Evolutionary conservation across 2,888 invertebrate species (phyloP).

Genomic region (Beris morrisii): DNA sequence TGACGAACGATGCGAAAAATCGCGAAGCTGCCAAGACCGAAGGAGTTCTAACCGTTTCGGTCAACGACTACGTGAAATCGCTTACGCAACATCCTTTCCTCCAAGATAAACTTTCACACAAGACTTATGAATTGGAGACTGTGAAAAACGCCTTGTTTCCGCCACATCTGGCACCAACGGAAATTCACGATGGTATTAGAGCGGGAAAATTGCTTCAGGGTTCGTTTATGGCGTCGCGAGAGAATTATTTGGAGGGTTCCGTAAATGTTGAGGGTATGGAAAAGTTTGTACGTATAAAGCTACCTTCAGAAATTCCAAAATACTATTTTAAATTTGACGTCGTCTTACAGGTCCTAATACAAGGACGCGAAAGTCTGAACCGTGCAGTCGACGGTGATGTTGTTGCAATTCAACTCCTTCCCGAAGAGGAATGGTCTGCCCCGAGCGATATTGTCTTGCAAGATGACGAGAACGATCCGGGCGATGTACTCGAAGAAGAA

Average conservation of each 20-base stretch:
- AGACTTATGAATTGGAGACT: slow-evolving; percentile 63
- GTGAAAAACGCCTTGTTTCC: slow-evolving; percentile 74
- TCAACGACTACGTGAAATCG: slow-evolving; percentile 71
- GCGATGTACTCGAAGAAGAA: slow-evolving; percentile 68
- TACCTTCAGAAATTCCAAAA: slow-evolving; percentile 1
- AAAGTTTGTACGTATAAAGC: slow-evolving; percentile 67
- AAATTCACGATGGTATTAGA: slow-evolving; percentile 79
- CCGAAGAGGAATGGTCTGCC: slow-evolving; percentile 85
- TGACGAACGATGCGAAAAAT: slow-evolving; percentile 85
- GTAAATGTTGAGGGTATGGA: slow-evolving; percentile 80
- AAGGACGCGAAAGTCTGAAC: slow-evolving; percentile 85
- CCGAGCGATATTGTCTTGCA: slow-evolving; percentile 85
- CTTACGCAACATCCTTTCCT: slow-evolving; percentile 68
- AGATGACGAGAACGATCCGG: slow-evolving; percentile 71
- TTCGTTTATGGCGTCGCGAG: slow-evolving; percentile 80
- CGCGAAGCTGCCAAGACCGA: slow-evolving; percentile 70
- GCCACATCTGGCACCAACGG: slow-evolving; percentile 76
- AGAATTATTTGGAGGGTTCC: slow-evolving; percentile 91
- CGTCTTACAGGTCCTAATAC: slow-evolving; percentile 69
- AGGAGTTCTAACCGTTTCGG: slow-evolving; percentile 70
- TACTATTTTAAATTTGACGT: slow-evolving; percentile 1
- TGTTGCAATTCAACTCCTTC: slow-evolving; percentile 87
- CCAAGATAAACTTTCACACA: slow-evolving; percentile 79
- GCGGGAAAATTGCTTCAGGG: slow-evolving; percentile 77
- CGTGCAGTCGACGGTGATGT: slow-evolving; percentile 93